A percentile compares a stretch with the other conserved stretches of the same genome.
These are phyloP conservation scores for Ceratina australensis DNA, from an alignment of 1,140 invertebrate species.

Conservation along the genomic window DNA sequence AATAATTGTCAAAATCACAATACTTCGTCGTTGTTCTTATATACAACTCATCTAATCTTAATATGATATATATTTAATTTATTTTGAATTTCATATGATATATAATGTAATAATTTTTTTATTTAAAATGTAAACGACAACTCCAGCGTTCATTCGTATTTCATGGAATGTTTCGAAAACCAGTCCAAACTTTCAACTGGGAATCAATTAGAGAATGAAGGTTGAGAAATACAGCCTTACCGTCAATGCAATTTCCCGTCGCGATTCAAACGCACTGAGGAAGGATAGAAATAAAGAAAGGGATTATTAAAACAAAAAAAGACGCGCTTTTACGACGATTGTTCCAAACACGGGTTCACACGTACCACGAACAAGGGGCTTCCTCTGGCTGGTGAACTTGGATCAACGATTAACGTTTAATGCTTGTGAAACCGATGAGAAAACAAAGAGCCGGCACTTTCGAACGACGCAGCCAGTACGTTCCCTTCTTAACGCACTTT, in stretches of 20 bases:
- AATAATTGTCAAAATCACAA: too few species aligned
- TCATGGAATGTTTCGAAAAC: not conserved
- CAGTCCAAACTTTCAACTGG: too few species aligned
- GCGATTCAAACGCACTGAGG: not conserved
- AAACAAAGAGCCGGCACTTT: constrained; percentile 26
- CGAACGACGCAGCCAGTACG: constrained; percentile 3
- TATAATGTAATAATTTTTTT: too few species aligned
- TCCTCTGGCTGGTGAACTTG: constrained; percentile 47
- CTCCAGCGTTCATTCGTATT: not conserved
- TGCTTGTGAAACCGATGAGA: constrained; percentile 39
- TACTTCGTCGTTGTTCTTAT: too few species aligned
- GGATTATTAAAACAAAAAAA: constrained; percentile 9
- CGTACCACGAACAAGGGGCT: constrained; percentile 27
- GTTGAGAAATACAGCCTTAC: too few species aligned
- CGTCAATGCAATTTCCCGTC: not conserved
- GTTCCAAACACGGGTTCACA: constrained; percentile 22
- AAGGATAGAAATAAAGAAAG: too few species aligned
- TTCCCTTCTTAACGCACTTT: not conserved
- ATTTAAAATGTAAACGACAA: not conserved
- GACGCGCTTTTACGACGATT: constrained; percentile 42
- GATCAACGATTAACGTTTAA: constrained; percentile 60
- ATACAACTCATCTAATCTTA: too few species aligned
- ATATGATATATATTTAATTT: too few species aligned
- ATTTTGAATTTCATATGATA: too few species aligned
- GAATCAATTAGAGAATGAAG: too few species aligned